Percentiles rank a stretch among this genome's conserved stretches.
Evolutionary conservation across 2,113 vertebrate genomes (phyloP).

Genomic region (Miniopterus natalensis): DNA sequence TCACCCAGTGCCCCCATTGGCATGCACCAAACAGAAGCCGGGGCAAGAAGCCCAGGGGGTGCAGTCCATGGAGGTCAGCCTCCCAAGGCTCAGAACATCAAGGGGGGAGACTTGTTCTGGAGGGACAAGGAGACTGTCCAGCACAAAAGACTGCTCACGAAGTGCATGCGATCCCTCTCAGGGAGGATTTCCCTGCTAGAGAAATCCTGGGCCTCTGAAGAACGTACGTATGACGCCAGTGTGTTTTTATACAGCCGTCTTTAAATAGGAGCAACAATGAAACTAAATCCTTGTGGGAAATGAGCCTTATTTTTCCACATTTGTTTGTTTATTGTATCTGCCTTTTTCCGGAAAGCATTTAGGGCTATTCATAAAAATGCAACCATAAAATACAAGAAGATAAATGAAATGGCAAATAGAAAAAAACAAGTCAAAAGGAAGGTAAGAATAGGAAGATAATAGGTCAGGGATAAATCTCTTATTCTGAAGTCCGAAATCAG

Average conservation of each 20-base stretch:
- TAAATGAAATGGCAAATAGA: neutral
- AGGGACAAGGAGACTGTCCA: neutral
- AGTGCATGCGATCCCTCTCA: neutral
- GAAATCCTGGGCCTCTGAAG: neutral
- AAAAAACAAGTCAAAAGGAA: neutral
- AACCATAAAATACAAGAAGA: neutral
- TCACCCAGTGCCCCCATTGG: fast-evolving
- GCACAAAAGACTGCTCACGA: neutral
- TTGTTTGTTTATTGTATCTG: neutral
- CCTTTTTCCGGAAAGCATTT: neutral
- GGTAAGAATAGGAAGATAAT: neutral
- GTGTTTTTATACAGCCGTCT: neutral
- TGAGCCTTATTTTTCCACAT: neutral
- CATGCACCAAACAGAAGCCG: neutral
- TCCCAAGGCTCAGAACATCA: neutral
- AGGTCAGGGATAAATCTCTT: neutral
- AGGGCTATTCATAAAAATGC: neutral
- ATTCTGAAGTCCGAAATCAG: neutral
- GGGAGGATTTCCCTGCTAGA: neutral
- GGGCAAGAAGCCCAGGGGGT: neutral
- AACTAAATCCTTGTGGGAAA: neutral
- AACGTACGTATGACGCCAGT: neutral
- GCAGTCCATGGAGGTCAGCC: neutral
- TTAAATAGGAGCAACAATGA: neutral
- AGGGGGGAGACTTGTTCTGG: neutral